Conservation (phyloP, 2,888 invertebrate species). For the Dasysyrphus tricinctus region DNA sequence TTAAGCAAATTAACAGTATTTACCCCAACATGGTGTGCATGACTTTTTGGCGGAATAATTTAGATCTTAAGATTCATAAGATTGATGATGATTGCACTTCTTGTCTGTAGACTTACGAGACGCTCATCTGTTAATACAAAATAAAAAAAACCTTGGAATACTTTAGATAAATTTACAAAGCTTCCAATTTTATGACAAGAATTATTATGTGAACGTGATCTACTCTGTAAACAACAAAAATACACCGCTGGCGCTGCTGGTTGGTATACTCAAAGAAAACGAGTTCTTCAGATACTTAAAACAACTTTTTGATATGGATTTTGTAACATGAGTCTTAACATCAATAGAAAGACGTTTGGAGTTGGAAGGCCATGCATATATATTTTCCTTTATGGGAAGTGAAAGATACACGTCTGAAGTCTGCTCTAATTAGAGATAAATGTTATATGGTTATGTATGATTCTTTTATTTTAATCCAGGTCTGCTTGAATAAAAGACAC, state of each 20-base stretch:
- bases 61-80: neutral
- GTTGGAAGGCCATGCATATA: constrained; percentile 30
- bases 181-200: constrained; percentile 13
- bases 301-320: constrained; percentile 18
- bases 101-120: neutral
- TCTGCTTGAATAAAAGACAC: neutral
- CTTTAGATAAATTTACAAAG: constrained; percentile 16
- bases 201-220: constrained; percentile 30
- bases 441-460: constrained; percentile 13
- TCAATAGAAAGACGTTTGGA: constrained; percentile 7
- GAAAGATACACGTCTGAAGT: constrained; percentile 22
- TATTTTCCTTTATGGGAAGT: constrained; percentile 27
- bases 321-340: constrained; percentile 31
- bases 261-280: constrained; percentile 18
- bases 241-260: neutral
- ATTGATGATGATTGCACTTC: constrained; percentile 4
- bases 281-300: constrained; percentile 19
- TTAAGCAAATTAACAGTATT: neutral
- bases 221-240: neutral
- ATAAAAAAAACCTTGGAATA: constrained; percentile 8
- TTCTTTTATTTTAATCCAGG: constrained; percentile 12
- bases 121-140: neutral
- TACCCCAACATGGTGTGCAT: neutral
- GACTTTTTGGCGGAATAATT: neutral
- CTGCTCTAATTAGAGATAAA: constrained; percentile 31